Evolutionary conservation across 1,140 invertebrate genomes (phyloP), one percentile per base, ranked within the genome.

Genomic region (Drosophila bocki): DNA sequence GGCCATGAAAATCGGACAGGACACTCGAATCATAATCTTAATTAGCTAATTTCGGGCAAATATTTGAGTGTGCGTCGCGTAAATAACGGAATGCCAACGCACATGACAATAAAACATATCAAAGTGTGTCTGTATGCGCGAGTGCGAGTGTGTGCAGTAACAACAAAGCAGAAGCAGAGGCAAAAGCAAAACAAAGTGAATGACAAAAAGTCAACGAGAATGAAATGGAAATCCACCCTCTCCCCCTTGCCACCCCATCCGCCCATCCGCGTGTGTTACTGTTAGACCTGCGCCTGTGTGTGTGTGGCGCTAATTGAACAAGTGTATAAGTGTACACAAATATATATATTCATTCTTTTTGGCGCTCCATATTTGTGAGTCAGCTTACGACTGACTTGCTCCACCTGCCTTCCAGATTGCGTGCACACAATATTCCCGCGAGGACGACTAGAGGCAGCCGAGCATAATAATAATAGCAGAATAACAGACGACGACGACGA

Each of bases 261-360:
- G 8, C 39, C 26, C 26, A 6, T 29, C 26, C 26, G 26, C 26
- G 26, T 29, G 15, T 22, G 26, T 68, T 78, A 74, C 35, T 56
- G 56, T 22, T 74, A 62, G 32, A 62, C 61, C 47, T 79, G 76
- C 68, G 63, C 67, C 65, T 68, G 84, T 84, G 69, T 86, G 82
- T 70, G 79, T 74, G 72, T 1, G 53, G 74, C 85, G 81, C 84
- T 88, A 88, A 88, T 88, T 88, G 85, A 90, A 87, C 67, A 85
- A 77, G 48, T 54, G 48, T 63, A 26, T 12, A 63, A 63, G 48
- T 62, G 50, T 70, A 51, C 32, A 17, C 4, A 50, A 26, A 70
- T 13, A 35, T 48, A 54, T 70, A 53, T 68, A 26, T 56, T 54
- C 47, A 56, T 80, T 70, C 37, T 75, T 71, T 78, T 63, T 62